Evolutionary conservation across 2,888 invertebrate species (phyloP).

Genomic region (Cosmorhoe ocellata): DNA sequence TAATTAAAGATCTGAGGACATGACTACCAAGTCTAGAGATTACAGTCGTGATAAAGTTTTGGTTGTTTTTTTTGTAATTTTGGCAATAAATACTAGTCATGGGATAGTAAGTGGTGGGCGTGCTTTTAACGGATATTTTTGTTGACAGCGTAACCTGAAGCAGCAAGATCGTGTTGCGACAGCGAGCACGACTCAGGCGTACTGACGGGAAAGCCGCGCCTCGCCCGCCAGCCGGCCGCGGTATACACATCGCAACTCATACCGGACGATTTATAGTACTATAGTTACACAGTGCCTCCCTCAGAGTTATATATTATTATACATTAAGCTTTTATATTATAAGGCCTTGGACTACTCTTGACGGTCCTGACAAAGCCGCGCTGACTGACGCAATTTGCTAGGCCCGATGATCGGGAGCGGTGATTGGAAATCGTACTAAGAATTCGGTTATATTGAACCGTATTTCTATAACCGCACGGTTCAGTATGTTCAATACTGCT

Average conservation of each 20-base stretch:
- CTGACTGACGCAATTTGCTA: conserved; percentile 35
- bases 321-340: conserved; percentile 48
- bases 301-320: conserved; percentile 52
- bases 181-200: conserved; percentile 77
- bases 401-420: conserved; percentile 24
- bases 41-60: too few species aligned
- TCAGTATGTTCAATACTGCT: neutral
- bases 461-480: too few species aligned
- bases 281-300: conserved; percentile 55
- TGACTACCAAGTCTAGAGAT: too few species aligned
- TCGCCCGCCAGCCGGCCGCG: conserved; percentile 59
- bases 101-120: too few species aligned
- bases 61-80: too few species aligned
- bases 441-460: neutral
- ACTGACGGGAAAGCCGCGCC: conserved; percentile 68
- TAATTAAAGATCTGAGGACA: too few species aligned
- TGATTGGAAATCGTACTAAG: neutral
- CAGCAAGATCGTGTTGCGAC: conserved; percentile 68
- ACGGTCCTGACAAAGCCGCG: conserved; percentile 22
- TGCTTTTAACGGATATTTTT: conserved; percentile 17
- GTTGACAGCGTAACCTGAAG: conserved; percentile 69
- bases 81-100: too few species aligned
- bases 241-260: conserved; percentile 43
- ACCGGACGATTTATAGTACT: conserved; percentile 49
- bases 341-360: conserved; percentile 32